Evolutionary conservation across 2,888 invertebrate genomes (phyloP).

Genomic region (Lysandra bellargus): DNA sequence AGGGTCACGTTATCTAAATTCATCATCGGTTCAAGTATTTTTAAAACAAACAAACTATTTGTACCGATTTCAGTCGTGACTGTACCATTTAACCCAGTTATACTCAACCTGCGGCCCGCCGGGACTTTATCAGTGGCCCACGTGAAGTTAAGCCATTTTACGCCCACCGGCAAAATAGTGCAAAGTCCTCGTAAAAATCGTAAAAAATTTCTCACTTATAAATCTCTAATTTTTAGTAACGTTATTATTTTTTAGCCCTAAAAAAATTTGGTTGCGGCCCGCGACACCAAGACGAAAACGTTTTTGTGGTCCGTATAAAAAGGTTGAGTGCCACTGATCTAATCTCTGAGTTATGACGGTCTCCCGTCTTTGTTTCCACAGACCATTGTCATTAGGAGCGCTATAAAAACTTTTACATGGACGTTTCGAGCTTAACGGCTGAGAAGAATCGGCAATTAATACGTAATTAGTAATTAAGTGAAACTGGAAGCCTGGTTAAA

Average conservation of each 20-base stretch:
- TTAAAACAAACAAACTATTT: conserved; percentile 13
- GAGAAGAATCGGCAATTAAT: neutral
- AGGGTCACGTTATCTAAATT: neutral
- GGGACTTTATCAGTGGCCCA: too few relatives aligned
- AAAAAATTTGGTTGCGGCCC: too few relatives aligned
- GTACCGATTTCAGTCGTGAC: conserved; percentile 2
- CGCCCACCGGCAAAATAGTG: too few relatives aligned
- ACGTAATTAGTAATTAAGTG: neutral
- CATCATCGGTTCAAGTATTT: neutral
- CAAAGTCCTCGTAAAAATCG: too few relatives aligned
- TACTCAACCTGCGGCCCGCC: too few relatives aligned
- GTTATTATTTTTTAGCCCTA: too few relatives aligned
- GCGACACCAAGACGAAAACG: too few relatives aligned
- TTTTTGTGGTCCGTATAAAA: too few relatives aligned
- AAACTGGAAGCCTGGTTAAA: neutral
- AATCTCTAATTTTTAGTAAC: too few relatives aligned
- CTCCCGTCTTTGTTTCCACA: conserved; percentile 12
- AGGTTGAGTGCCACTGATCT: neutral
- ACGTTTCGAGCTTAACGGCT: neutral
- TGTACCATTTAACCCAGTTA: neutral
- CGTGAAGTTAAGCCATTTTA: too few relatives aligned
- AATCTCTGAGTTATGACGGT: neutral
- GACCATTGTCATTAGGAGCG: neutral
- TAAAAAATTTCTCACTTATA: too few relatives aligned
- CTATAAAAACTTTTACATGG: conserved; percentile 10